Conservation (phyloP, 2,797 vertebrate species). For the Thripadectes ignobilis region DNA sequence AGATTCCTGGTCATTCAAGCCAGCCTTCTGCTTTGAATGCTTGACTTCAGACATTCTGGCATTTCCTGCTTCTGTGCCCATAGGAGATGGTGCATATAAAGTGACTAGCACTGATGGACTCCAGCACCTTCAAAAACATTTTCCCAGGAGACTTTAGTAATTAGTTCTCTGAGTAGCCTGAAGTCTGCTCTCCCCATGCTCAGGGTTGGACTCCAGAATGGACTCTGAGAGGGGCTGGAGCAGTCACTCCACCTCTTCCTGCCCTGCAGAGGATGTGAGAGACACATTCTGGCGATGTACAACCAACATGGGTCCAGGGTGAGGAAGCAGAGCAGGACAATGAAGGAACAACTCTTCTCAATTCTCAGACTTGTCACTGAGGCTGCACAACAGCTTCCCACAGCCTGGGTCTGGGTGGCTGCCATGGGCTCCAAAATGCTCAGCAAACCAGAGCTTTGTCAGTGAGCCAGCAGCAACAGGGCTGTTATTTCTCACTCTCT, state of each 20-base stretch:
- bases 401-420: neutral
- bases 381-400: neutral
- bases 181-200: neutral
- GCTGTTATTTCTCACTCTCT: neutral
- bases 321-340: neutral
- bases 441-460: neutral
- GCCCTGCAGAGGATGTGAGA: fast-evolving
- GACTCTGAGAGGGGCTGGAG: neutral
- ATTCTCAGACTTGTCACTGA: neutral
- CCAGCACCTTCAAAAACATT: neutral
- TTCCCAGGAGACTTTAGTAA: neutral
- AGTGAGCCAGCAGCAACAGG: neutral
- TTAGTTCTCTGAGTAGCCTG: neutral
- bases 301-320: neutral
- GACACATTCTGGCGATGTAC: neutral
- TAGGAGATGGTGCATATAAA: neutral
- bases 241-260: neutral
- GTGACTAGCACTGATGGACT: neutral
- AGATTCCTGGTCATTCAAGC: neutral
- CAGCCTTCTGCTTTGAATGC: neutral
- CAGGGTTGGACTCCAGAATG: neutral
- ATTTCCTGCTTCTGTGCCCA: neutral
- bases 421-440: neutral
- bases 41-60: neutral
- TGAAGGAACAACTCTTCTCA: neutral